Percentiles rank a stretch among this genome's conserved stretches.
Evolutionary conservation across 1,140 invertebrate species (phyloP).

Genomic region (Penaeus chinensis): DNA sequence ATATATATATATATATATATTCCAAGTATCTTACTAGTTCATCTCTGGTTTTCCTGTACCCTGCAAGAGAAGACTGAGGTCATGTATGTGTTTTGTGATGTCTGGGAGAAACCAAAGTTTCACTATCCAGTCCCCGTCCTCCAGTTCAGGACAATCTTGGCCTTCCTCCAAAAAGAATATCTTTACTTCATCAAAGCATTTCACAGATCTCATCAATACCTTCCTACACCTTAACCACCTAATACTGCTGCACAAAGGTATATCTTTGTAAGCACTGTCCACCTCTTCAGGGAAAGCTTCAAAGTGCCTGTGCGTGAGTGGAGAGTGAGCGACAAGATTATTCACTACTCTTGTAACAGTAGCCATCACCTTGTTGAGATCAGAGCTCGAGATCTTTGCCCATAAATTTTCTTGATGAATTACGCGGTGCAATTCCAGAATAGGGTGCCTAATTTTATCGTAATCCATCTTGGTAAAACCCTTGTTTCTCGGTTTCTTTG

Average conservation of each 20-base stretch:
- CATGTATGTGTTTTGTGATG: conserved; percentile 29
- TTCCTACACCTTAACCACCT: conserved; percentile 33
- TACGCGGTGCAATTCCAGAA: conserved; percentile 20
- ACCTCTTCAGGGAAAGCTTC: too few relatives aligned
- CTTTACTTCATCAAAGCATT: conserved; percentile 39
- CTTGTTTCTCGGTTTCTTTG: not conserved
- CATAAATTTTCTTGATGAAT: conserved; percentile 26
- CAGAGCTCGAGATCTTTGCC: conserved; percentile 16
- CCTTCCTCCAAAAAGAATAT: not conserved
- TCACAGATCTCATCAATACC: conserved; percentile 33
- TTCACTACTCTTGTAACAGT: not conserved
- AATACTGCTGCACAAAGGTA: conserved; percentile 1
- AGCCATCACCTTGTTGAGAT: not conserved
- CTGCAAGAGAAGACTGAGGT: conserved; percentile 37
- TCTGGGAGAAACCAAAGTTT: conserved; percentile 41
- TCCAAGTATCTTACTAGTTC: conserved; percentile 40
- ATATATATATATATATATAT: too few relatives aligned
- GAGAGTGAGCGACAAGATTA: too few relatives aligned
- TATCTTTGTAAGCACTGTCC: conserved; percentile 43
- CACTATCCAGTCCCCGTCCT: conserved; percentile 23
- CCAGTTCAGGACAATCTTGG: too few relatives aligned
- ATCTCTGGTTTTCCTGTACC: conserved; percentile 7
- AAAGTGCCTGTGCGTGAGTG: too few relatives aligned
- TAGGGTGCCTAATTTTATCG: conserved; percentile 19
- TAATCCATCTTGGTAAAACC: conserved; percentile 24